Conservation (phyloP, 92 coral and sea anemone species). For the Metridium senile region DNA sequence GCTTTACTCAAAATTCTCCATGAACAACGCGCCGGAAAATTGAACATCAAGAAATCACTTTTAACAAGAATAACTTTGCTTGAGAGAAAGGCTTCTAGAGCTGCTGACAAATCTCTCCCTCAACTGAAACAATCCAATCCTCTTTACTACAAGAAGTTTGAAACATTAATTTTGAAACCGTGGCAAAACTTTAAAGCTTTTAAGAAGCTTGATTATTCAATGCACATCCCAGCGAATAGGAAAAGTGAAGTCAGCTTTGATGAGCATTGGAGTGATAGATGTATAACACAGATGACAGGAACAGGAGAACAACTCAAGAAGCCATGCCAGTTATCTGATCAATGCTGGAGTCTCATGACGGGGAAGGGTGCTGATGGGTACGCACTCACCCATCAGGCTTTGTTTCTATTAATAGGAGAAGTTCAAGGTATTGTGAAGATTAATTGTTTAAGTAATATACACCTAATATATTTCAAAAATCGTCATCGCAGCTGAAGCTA, state of each 20-base stretch:
- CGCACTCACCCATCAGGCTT: slow-evolving; percentile 80
- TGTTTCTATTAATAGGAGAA: slow-evolving; percentile 78
- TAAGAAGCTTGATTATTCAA: slow-evolving; percentile 45
- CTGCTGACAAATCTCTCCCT: slow-evolving; percentile 72
- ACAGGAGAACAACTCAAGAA: slow-evolving; percentile 35
- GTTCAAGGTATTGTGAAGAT: slow-evolving; percentile 54
- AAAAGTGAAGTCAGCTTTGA: slow-evolving; percentile 62
- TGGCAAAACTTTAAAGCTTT: slow-evolving; percentile 81
- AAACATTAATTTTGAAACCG: slow-evolving; percentile 59
- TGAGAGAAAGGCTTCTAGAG: slow-evolving; percentile 46
- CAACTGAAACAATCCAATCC: slow-evolving; percentile 37
- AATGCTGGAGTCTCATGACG: slow-evolving; percentile 69
- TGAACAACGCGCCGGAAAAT: slow-evolving; percentile 50
- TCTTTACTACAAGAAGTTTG: slow-evolving; percentile 63
- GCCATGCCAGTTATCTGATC: slow-evolving; percentile 66
- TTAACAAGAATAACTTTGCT: slow-evolving; percentile 39
- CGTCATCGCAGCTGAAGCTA: too few relatives aligned
- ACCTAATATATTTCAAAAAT: too few relatives aligned
- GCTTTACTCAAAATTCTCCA: slow-evolving; percentile 60
- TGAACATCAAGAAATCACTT: slow-evolving; percentile 33
- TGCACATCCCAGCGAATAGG: slow-evolving; percentile 45
- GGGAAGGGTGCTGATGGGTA: slow-evolving; percentile 72
- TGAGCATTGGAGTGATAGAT: slow-evolving; percentile 70
- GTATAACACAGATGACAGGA: slow-evolving; percentile 74
- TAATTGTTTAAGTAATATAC: too few relatives aligned